Evolutionary conservation across 2,797 vertebrate species (phyloP), one percentile per base, ranked within the genome.

Genomic region (Momotus momota): DNA sequence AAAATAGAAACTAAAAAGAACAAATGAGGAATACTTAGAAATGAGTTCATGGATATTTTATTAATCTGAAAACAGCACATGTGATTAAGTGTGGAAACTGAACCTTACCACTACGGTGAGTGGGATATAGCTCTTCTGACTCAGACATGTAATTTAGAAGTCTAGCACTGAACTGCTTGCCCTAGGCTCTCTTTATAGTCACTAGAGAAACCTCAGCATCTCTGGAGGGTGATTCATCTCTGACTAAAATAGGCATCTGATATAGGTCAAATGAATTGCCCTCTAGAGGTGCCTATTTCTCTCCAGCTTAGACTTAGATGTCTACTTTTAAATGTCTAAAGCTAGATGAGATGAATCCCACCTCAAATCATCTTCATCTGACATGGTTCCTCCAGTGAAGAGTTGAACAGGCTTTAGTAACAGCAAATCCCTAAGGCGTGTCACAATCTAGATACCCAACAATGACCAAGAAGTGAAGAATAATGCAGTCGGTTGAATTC

Each of bases 191-290:
- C 72, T 95, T 93, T 94, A 83, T 67, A 94, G 85, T 71, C 93
- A 81, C 18, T 4, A 88, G 87, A 93, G 81, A 94, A 95, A 94
- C 94, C 85, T 86, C 87, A 80, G 38, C 21, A 57, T 83, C 93
- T 96, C 72, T 87, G 65, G 93, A 94, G 87, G 91, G 90, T 61
- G 75, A 94, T 95, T 94, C 45, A 86, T 94, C 89, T 96, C 69
- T 61, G 69, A 85, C 93, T 95, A 81, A 94, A 93, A 93, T 31
- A 94, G 85, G 33, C 49, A 78, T 83, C 82, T 90, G 91, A 95
- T 49, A 94, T 45, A 93, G 94, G 93, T 95, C 95, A 96, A 94
- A 91, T 72, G 65, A 88, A 88, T 96, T 94, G 85, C 79, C 90
- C 95, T 96, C 87, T 74, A 64, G 89, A 96, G 75, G 45, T 78